Base-by-base conservation (phyloP, 2,888 invertebrate species). In the Desoria tigrina region DNA sequence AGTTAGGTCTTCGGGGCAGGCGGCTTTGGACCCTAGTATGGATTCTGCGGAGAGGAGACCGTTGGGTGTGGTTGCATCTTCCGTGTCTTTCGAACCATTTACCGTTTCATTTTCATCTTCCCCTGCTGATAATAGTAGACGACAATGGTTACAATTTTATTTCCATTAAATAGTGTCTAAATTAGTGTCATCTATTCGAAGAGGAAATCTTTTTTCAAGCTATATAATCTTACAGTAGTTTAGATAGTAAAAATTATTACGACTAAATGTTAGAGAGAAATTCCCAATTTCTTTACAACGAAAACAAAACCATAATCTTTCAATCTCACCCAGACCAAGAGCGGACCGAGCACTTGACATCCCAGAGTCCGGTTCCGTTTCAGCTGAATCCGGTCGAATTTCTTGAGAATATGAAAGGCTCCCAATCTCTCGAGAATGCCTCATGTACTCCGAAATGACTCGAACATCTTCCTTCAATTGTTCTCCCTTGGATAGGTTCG, bases 1-100 rank as follows among this genome's bases (percentile, higher is more conserved):
- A 11, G 42, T 26, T 37, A 32, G 23, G 32, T 56, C 56, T 56
- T 62, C 62, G 2, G 62, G 62, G 14, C 49, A 45, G 18, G 26
- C 61, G 23, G 18, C n/a, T n/a, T n/a, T n/a, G 9, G 39, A 39
- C 39, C 39, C 14, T 9, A n/a, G n/a, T n/a, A 32, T 7, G 32
- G 32, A 32, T 32, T 4, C 32, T 7, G 11, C 32, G 32, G 32
- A 39, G 9, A 39, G 18, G 4, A 32, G 11, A 4, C 32, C 32
- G 6, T 4, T 11, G 32, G 32, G 32, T 4, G 14, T 39, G 23
- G 23, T n/a, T 32, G 49, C 50, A 32, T 39, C 21, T 62, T 58
- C 37, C n/a, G 11, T 11, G 4, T 32, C 32, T 32, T 32, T 32
- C n/a, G 11, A 4, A 7, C 11, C 32, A 7, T 32, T 32, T 23